These are phyloP conservation scores for Danaus melanippus DNA, from an alignment of 1,140 invertebrate genomes.

Conservation along the genomic window DNA sequence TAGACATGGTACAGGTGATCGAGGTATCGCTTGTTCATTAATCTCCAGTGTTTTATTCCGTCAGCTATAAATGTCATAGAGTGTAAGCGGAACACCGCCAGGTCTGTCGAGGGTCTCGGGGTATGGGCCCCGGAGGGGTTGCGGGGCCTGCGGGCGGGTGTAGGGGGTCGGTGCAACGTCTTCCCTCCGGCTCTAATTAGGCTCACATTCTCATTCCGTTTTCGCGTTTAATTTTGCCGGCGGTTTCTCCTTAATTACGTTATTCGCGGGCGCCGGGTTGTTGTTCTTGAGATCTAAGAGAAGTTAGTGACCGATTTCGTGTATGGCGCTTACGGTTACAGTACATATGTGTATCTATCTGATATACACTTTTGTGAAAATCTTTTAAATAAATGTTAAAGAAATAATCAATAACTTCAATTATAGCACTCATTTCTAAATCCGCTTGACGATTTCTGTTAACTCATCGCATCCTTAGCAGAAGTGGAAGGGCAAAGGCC, in stretches of 20 bases:
- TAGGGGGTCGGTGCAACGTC: conserved; percentile 24
- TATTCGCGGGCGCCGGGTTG: conserved; percentile 43
- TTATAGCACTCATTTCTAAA: conserved; percentile 1
- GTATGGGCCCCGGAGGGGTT: conserved; percentile 2
- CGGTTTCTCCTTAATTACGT: conserved; percentile 71
- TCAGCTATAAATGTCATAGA: conserved; percentile 16
- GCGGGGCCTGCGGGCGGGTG: not conserved
- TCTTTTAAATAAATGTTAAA: not conserved
- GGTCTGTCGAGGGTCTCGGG: not conserved
- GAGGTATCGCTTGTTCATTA: too few relatives aligned
- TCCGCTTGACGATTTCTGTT: conserved; percentile 15
- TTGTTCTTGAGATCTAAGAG: conserved; percentile 26
- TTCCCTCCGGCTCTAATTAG: conserved; percentile 68
- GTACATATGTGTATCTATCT: too few relatives aligned
- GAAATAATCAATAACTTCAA: not conserved
- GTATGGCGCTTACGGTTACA: too few relatives aligned
- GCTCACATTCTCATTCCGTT: conserved; percentile 72
- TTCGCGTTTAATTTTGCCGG: conserved; percentile 71
- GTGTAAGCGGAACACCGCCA: conserved; percentile 11
- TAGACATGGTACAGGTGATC: too few relatives aligned
- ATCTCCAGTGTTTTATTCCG: conserved; percentile 8
- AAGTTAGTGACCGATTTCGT: conserved; percentile 24
- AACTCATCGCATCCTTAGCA: conserved; percentile 38
- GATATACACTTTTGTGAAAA: too few relatives aligned
- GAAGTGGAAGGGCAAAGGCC: conserved; percentile 30